A percentile compares a stretch with the other conserved stretches of the same genome.
Evolutionary conservation across 2,113 vertebrate species (phyloP).

Genomic region (Thalassarche chlororhynchos): DNA sequence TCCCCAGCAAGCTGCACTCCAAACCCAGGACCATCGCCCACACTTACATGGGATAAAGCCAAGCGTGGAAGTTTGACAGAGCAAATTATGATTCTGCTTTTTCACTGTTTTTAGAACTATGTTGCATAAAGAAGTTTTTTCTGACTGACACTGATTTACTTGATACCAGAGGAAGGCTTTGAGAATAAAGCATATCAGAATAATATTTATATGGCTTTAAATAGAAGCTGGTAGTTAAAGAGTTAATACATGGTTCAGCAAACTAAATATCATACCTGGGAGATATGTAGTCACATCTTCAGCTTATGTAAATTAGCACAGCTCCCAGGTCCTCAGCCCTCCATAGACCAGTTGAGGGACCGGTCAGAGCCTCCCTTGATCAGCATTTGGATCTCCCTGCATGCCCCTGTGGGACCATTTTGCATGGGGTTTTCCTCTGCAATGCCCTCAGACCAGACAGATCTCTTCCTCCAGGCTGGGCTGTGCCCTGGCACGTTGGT

Average conservation of each 20-base stretch:
- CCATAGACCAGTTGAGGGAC: not conserved
- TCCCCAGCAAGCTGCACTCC: not conserved
- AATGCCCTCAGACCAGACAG: not conserved
- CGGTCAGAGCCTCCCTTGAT: not conserved
- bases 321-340: not conserved
- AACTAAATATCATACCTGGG: not conserved
- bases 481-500: rapidly evolving
- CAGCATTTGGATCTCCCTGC: not conserved
- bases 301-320: not conserved
- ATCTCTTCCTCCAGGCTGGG: not conserved
- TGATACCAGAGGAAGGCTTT: not conserved
- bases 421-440: not conserved
- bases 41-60: not conserved
- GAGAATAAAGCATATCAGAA: not conserved
- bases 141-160: not conserved
- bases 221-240: not conserved
- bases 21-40: not conserved
- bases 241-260: not conserved
- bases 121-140: not conserved
- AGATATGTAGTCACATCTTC: not conserved
- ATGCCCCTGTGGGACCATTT: not conserved
- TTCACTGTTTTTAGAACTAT: not conserved
- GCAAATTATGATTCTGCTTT: not conserved
- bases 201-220: not conserved
- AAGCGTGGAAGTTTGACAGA: not conserved